Evolutionary conservation across 2,797 vertebrate genomes (phyloP).

Genomic region (Rhadinocentrus ornatus): DNA sequence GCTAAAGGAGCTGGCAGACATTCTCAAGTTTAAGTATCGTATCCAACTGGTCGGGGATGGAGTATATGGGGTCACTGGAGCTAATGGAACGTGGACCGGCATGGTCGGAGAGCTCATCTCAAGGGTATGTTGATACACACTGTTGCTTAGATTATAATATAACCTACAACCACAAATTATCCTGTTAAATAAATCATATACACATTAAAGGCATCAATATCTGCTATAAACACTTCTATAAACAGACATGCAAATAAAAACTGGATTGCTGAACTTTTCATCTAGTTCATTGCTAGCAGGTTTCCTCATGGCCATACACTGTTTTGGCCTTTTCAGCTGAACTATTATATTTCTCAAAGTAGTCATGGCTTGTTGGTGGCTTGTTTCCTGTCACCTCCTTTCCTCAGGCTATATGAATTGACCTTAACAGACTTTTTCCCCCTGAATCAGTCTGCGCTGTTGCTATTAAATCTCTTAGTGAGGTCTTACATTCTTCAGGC

Average conservation of each 20-base stretch:
- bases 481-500: constrained; percentile 40
- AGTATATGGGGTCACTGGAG: constrained; percentile 92
- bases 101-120: constrained; percentile 99
- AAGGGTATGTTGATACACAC: constrained; percentile 80
- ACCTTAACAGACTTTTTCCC: constrained; percentile 61
- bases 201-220: not conserved
- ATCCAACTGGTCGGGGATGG: constrained; percentile 95
- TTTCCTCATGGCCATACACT: constrained; percentile 48
- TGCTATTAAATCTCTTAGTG: constrained; percentile 56
- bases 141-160: not conserved
- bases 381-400: constrained; percentile 61
- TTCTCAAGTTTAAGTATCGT: constrained; percentile 95
- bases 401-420: constrained; percentile 51
- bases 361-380: constrained; percentile 54
- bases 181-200: constrained; percentile 1
- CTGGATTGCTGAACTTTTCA: constrained; percentile 41
- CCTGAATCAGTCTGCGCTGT: constrained; percentile 36
- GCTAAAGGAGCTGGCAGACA: constrained; percentile 94
- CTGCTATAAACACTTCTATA: constrained; percentile 17
- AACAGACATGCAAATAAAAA: constrained; percentile 32
- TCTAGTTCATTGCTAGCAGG: constrained; percentile 35
- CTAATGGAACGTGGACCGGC: constrained; percentile 95
- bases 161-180: constrained; percentile 7
- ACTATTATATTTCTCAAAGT: constrained; percentile 58
- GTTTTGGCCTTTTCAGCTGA: constrained; percentile 62